A percentile compares a stretch with the other conserved stretches of the same genome.
These are phyloP conservation scores for Notothenia coriiceps DNA, from an alignment of 2,113 vertebrate genomes.

Conservation along the genomic window DNA sequence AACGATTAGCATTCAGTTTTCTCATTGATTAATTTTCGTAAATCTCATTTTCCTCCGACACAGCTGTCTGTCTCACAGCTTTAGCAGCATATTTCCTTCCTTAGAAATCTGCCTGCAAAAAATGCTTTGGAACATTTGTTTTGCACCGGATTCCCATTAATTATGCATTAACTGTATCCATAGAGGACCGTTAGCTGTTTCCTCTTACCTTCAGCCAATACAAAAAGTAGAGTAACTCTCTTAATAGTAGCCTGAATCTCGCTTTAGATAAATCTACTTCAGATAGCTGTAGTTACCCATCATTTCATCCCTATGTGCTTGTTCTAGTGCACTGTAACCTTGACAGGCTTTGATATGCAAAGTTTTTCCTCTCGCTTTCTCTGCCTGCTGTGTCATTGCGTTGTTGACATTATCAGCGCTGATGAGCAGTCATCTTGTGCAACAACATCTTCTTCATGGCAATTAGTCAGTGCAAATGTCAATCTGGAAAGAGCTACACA, in stretches of 20 bases:
- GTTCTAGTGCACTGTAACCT: constrained; percentile 30
- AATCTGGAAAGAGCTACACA: neutral
- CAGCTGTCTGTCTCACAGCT: constrained; percentile 36
- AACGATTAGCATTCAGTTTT: neutral
- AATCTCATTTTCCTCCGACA: constrained; percentile 22
- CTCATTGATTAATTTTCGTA: neutral
- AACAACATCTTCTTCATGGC: neutral
- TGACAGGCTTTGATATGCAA: constrained; percentile 23
- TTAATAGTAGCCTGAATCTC: neutral
- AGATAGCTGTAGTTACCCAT: constrained; percentile 14
- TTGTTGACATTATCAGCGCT: neutral
- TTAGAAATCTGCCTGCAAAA: constrained; percentile 48
- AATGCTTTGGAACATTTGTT: constrained; percentile 60
- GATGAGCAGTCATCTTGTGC: neutral
- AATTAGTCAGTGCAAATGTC: constrained; percentile 1
- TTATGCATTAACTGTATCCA: constrained; percentile 65
- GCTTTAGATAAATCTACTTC: constrained; percentile 30
- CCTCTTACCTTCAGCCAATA: constrained; percentile 20
- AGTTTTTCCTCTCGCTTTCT: neutral
- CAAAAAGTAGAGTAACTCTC: constrained; percentile 8
- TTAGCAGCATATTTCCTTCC: constrained; percentile 23
- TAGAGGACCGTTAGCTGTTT: constrained; percentile 38
- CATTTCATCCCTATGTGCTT: constrained; percentile 10
- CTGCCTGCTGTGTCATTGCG: neutral
- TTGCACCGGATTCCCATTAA: constrained; percentile 56